Evolutionary conservation across 2,797 vertebrate genomes (phyloP).

Genomic region (Sebastes trivittatus): DNA sequence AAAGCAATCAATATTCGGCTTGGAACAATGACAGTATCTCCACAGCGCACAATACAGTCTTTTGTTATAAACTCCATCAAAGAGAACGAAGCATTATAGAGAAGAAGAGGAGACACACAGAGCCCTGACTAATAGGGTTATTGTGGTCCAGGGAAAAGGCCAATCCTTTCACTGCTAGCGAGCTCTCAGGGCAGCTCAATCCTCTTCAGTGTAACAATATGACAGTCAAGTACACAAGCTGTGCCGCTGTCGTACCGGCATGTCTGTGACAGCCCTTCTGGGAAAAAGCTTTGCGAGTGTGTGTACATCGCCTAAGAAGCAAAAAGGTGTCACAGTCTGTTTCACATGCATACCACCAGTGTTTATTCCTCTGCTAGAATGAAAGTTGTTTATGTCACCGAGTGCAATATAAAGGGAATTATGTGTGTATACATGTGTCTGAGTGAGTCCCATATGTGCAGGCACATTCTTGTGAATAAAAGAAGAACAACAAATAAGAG

Average conservation of each 20-base stretch:
- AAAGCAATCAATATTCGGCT: slow-evolving; percentile 30
- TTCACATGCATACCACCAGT: slow-evolving; percentile 6
- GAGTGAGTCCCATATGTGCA: background rate
- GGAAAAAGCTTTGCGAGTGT: slow-evolving; percentile 27
- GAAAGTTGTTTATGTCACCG: slow-evolving; percentile 5
- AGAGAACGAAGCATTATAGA: slow-evolving; percentile 6
- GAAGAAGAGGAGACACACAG: slow-evolving; percentile 21
- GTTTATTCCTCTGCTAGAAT: background rate
- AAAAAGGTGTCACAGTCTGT: slow-evolving; percentile 24
- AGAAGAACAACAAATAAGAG: slow-evolving; percentile 10
- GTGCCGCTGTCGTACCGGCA: slow-evolving; percentile 22
- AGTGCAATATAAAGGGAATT: background rate
- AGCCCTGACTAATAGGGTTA: slow-evolving; percentile 54
- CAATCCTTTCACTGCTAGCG: slow-evolving; percentile 28
- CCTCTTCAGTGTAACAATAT: slow-evolving; percentile 40
- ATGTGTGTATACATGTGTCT: background rate
- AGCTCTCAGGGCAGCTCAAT: slow-evolving; percentile 49
- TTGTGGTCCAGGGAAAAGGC: slow-evolving; percentile 43
- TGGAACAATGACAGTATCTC: slow-evolving; percentile 4
- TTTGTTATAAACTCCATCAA: slow-evolving; percentile 30
- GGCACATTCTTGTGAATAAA: slow-evolving; percentile 32
- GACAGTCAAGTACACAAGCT: slow-evolving; percentile 53
- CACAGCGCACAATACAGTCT: slow-evolving; percentile 4
- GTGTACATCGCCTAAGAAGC: background rate
- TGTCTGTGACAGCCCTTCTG: slow-evolving; percentile 37